A percentile compares a stretch with the other conserved stretches of the same genome.
phyloP scores from a whole-genome alignment of 2,797 vertebrate species.

The Leptatherina wallacei region DNA sequence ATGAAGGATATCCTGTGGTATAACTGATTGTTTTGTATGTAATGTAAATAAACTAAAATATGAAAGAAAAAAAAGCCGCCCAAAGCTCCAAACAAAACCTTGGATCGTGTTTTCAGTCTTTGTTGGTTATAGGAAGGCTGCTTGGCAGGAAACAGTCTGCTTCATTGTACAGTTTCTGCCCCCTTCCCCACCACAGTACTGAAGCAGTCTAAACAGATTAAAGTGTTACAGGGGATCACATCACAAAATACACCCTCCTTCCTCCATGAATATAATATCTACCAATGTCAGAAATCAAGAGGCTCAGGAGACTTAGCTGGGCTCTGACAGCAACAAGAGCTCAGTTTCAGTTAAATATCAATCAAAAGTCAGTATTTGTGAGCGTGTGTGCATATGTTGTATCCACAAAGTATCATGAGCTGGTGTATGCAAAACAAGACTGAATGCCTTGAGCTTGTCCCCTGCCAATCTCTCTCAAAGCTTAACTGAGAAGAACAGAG shows the following conservation, averaged over 20 bases:
- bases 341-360: conserved; percentile 86
- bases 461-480: conserved; percentile 81
- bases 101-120: conserved; percentile 18
- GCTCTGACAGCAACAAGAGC: conserved; percentile 84
- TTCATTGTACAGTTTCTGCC: conserved; percentile 72
- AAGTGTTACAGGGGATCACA: conserved; percentile 84
- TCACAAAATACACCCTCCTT: conserved; percentile 72
- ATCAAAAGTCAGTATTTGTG: conserved; percentile 71
- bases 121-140: conserved; percentile 45
- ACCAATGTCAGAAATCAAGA: conserved; percentile 84
- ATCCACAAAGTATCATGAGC: conserved; percentile 65
- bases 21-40: background rate
- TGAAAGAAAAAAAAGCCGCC: conserved; percentile 5
- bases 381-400: conserved; percentile 30
- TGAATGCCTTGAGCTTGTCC: conserved; percentile 79
- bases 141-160: conserved; percentile 66
- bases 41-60: background rate
- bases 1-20: conserved; percentile 3
- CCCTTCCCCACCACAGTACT: conserved; percentile 69
- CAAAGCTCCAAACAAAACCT: conserved; percentile 42
- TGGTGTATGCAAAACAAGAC: conserved; percentile 71
- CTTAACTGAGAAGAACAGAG: conserved; percentile 71
- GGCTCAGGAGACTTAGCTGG: conserved; percentile 81
- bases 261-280: conserved; percentile 81
- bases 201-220: conserved; percentile 86